These are phyloP conservation scores for Epinephelus malabaricus DNA, from an alignment of 2,797 vertebrate genomes.

Conservation along the genomic window DNA sequence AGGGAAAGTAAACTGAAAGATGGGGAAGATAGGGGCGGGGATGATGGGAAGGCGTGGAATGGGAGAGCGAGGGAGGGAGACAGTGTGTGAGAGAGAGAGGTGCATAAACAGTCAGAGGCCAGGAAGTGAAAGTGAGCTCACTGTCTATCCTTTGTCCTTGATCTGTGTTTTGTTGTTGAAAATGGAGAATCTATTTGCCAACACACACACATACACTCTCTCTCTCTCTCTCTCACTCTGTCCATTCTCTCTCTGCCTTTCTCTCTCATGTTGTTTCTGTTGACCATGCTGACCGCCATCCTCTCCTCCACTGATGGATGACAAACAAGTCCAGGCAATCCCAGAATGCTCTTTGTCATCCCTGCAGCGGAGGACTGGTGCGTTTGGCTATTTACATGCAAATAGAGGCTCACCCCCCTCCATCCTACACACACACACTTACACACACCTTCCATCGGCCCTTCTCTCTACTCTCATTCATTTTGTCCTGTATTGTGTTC, in stretches of 20 bases:
- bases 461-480: conserved; percentile 25
- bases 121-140: conserved; percentile 33
- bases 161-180: conserved; percentile 40
- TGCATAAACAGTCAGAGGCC: conserved; percentile 2
- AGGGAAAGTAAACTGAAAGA: conserved; percentile 68
- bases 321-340: conserved; percentile 70
- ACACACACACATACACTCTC: background rate
- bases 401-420: conserved; percentile 52
- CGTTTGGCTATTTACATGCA: conserved; percentile 80
- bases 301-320: conserved; percentile 50
- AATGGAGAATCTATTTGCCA: conserved; percentile 36
- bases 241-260: background rate
- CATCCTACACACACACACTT: background rate
- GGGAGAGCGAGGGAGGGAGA: background rate
- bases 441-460: conserved; percentile 35
- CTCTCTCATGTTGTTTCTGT: conserved; percentile 4
- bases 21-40: conserved; percentile 51
- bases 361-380: conserved; percentile 55
- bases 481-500: conserved; percentile 55
- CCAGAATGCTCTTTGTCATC: conserved; percentile 78
- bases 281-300: conserved; percentile 24
- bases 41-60: conserved; percentile 48
- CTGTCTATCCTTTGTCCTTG: conserved; percentile 39
- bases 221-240: background rate
- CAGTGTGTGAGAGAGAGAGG: background rate